A percentile compares a stretch with the other conserved stretches of the same genome.
These are phyloP conservation scores for Nibea coibor DNA, from an alignment of 2,113 vertebrate genomes.

Conservation along the genomic window DNA sequence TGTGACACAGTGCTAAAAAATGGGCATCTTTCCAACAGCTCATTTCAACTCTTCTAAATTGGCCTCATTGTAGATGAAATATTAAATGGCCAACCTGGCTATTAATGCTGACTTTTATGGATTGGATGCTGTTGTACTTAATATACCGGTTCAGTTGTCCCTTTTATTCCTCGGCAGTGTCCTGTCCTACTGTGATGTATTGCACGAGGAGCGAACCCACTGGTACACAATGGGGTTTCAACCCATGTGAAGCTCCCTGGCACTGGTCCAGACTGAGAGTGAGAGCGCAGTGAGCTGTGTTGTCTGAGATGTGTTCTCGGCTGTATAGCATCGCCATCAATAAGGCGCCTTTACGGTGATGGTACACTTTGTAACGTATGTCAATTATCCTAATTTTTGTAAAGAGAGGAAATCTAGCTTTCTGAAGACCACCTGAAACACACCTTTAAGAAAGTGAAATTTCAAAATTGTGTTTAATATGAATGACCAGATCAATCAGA, in stretches of 20 bases:
- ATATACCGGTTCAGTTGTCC: constrained; percentile 80
- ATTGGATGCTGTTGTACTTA: constrained; percentile 83
- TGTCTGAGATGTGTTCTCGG: constrained; percentile 21
- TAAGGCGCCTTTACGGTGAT: neutral
- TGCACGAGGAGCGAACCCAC: constrained; percentile 55
- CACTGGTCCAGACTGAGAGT: constrained; percentile 71
- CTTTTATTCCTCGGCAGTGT: constrained; percentile 81
- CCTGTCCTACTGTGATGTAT: constrained; percentile 83
- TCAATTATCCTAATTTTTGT: neutral
- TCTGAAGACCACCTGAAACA: neutral
- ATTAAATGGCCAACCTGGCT: constrained; percentile 80
- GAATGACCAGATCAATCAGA: neutral
- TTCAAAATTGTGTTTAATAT: neutral
- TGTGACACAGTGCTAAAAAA: constrained; percentile 77
- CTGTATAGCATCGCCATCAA: neutral
- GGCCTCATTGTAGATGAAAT: constrained; percentile 86
- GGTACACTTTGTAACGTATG: neutral
- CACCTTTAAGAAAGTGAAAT: neutral
- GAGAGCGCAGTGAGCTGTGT: constrained; percentile 35
- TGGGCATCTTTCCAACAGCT: constrained; percentile 80
- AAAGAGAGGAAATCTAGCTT: neutral
- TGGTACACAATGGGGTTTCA: constrained; percentile 78
- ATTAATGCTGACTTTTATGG: constrained; percentile 85
- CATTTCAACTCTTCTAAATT: constrained; percentile 82
- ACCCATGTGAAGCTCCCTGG: constrained; percentile 70